Evolutionary conservation across 2,113 vertebrate genomes (phyloP).

Genomic region (Alaudala cheleensis): DNA sequence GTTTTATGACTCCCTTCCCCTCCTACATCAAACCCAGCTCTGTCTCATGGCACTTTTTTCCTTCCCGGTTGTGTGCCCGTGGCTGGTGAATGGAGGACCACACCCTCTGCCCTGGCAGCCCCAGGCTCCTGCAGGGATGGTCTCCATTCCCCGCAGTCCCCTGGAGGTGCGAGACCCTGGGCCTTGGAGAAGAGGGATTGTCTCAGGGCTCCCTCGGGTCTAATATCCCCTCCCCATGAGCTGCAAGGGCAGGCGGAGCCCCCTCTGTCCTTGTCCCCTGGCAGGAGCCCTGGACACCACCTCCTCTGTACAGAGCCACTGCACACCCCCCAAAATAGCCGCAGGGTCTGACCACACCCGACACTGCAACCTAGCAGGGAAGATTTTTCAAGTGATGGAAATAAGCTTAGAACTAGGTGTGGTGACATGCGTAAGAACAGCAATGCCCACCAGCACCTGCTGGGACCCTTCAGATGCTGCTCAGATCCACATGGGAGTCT

Average conservation of each 20-base stretch:
- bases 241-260: accelerated
- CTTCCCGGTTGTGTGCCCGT: not conserved
- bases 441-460: accelerated
- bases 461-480: not conserved
- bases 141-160: not conserved
- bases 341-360: accelerated
- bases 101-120: accelerated
- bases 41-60: not conserved
- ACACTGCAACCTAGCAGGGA: not conserved
- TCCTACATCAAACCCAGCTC: not conserved
- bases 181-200: not conserved
- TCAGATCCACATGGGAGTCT: not conserved
- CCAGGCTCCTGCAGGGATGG: not conserved
- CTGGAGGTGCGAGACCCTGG: not conserved
- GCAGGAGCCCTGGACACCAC: not conserved
- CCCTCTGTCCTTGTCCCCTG: no score
- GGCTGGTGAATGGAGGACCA: not conserved
- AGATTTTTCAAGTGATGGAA: not conserved
- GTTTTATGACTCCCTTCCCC: not conserved
- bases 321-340: accelerated
- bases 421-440: not conserved
- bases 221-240: not conserved
- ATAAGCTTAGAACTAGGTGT: not conserved
- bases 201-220: not conserved
- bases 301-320: not conserved